phyloP scores from a whole-genome alignment of 2,797 vertebrate genomes.

The Prunella strophiata region DNA sequence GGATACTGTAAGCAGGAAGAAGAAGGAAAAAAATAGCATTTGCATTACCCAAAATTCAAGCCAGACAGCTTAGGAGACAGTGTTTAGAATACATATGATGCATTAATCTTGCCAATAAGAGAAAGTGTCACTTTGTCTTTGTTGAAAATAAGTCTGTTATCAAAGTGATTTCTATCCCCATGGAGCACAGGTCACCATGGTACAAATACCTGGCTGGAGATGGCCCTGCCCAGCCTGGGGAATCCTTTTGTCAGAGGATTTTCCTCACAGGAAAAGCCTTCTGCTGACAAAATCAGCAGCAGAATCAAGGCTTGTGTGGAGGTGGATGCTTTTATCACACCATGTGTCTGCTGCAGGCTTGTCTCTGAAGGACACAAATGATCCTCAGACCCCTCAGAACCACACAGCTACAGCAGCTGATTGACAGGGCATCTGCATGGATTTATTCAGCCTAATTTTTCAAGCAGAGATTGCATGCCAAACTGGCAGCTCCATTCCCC shows the following conservation, averaged over 20 bases:
- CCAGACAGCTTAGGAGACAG: background rate
- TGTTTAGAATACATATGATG: background rate
- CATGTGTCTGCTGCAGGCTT: background rate
- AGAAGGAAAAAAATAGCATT: background rate
- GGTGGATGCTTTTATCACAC: background rate
- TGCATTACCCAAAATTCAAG: background rate
- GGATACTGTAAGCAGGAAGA: background rate
- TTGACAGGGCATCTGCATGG: background rate
- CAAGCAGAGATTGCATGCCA: background rate
- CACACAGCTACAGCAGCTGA: background rate
- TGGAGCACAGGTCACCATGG: background rate
- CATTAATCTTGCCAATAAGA: background rate
- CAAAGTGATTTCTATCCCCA: background rate
- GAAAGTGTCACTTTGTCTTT: background rate
- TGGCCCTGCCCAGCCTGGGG: background rate
- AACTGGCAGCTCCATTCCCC: background rate
- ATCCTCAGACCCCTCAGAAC: background rate
- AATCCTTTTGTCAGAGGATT: background rate
- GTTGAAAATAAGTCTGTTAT: background rate
- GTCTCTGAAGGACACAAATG: background rate
- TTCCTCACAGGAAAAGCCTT: background rate
- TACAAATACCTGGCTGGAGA: background rate
- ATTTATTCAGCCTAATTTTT: background rate
- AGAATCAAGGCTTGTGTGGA: background rate
- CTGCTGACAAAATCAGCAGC: background rate